These are phyloP conservation scores for Hirtodrosophila trivittata DNA, from an alignment of 2,888 invertebrate genomes.

Conservation along the genomic window DNA sequence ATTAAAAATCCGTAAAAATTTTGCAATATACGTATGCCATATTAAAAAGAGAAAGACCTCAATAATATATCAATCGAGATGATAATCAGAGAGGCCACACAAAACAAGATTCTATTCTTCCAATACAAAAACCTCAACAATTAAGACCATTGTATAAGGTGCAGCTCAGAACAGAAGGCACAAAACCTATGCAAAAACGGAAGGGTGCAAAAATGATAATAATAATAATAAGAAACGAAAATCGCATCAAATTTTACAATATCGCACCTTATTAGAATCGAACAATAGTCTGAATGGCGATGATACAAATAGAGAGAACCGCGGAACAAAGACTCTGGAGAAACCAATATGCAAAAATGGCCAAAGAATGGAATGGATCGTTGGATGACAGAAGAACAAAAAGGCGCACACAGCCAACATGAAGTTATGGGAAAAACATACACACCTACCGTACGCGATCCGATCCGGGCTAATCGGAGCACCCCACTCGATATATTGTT, in stretches of 20 bases:
- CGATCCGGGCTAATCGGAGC: conserved; percentile 65
- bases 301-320: conserved; percentile 41
- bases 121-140: conserved; percentile 63
- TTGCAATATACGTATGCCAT: conserved; percentile 44
- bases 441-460: conserved; percentile 61
- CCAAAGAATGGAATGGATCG: conserved; percentile 23
- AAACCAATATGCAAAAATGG: conserved; percentile 57
- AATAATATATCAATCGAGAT: conserved; percentile 70
- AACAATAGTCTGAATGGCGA: conserved; percentile 52
- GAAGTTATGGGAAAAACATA: conserved; percentile 80
- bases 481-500: conserved; percentile 69
- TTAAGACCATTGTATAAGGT: conserved; percentile 40
- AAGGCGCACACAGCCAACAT: conserved; percentile 67
- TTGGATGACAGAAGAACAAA: conserved; percentile 47
- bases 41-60: conserved; percentile 53
- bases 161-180: conserved; percentile 17
- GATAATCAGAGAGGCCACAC: conserved; percentile 39
- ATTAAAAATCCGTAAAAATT: conserved; percentile 42
- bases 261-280: conserved; percentile 77
- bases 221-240: conserved; percentile 57
- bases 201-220: conserved; percentile 55
- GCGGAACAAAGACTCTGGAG: conserved; percentile 31
- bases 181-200: conserved; percentile 30
- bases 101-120: conserved; percentile 32
- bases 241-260: conserved; percentile 81